Evolutionary conservation across 2,113 vertebrate genomes (phyloP), one percentile per base, ranked within the genome.

Genomic region (Forbesichthys papilliferus): DNA sequence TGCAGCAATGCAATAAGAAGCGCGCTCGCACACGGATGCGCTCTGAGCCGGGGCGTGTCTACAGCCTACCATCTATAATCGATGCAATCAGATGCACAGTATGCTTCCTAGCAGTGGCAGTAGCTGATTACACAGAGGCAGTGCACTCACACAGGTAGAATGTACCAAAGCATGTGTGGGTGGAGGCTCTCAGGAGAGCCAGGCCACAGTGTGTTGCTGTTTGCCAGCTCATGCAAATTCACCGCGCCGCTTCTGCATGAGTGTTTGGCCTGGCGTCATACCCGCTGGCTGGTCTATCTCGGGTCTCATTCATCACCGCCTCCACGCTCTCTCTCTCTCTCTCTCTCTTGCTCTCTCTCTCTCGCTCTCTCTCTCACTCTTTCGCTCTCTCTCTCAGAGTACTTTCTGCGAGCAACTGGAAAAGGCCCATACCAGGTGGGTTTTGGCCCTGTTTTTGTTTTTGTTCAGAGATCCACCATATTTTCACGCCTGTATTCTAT

Each of bases 201-300:
- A 61, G 75, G 64, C 74, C 67, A 61, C 71, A 42, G 36, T 42
- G 36, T 49, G 75, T 47, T 74, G 69, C 63, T 77, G 71, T 56
- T 53, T 74, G 69, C 80, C 80, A 79, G 82, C 81, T 79, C 75
- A 83, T 88, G 78, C 74, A 80, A 80, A 88, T 89, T 70, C 75
- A 78, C 0, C n/a, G 34, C 1, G 20, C 51, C 67, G 65, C 46
- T 75, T 77, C 62, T 72, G 69, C 67, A 46, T 58, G 61, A 55
- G 70, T 60, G 57, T 75, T 73, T 72, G 48, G 71, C 64, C 62
- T 42, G 68, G 73, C 48, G 13, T 75, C 27, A 9, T 78, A 77
- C 61, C 68, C 66, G 34, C 58, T 27, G 14, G 62, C 67, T 56
- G 48, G 54, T 60, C 63, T 64, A 33, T 60, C 33, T 64, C 57